phyloP scores from a whole-genome alignment of 2,797 vertebrate species.

The Pyrocephalus nanus region DNA sequence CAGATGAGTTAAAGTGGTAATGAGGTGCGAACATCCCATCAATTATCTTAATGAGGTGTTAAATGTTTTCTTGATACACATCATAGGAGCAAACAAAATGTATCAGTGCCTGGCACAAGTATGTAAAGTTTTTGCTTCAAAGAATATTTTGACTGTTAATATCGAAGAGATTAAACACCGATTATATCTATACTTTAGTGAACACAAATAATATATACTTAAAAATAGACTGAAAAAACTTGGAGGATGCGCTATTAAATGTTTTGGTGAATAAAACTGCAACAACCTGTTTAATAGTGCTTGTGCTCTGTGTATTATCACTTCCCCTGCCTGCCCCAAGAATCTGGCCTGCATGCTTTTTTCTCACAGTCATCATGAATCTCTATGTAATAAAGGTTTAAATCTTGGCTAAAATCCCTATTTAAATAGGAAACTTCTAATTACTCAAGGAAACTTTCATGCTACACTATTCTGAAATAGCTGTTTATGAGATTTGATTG shows the following conservation, averaged over 20 bases:
- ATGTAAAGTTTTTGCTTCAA: background rate
- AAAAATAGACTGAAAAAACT: background rate
- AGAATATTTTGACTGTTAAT: background rate
- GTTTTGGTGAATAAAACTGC: background rate
- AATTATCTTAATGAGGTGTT: constrained; percentile 51
- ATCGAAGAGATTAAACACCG: background rate
- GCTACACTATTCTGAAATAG: background rate
- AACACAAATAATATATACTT: background rate
- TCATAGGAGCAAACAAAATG: background rate
- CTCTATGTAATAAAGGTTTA: background rate
- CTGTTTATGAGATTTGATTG: background rate
- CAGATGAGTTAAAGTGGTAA: constrained; percentile 40
- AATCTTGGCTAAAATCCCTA: background rate
- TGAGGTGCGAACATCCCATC: constrained; percentile 16
- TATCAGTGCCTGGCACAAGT: background rate
- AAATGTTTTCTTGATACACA: background rate
- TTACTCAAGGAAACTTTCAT: background rate
- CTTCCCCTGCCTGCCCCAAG: too few relatives aligned
- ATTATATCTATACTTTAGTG: background rate
- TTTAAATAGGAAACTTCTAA: background rate
- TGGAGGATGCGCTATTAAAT: background rate
- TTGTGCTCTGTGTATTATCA: background rate
- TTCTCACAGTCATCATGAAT: background rate
- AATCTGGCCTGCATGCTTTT: background rate
- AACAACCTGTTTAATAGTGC: background rate